These are phyloP conservation scores for Ennomos fuscantarius DNA, from an alignment of 2,888 invertebrate species.

Conservation along the genomic window DNA sequence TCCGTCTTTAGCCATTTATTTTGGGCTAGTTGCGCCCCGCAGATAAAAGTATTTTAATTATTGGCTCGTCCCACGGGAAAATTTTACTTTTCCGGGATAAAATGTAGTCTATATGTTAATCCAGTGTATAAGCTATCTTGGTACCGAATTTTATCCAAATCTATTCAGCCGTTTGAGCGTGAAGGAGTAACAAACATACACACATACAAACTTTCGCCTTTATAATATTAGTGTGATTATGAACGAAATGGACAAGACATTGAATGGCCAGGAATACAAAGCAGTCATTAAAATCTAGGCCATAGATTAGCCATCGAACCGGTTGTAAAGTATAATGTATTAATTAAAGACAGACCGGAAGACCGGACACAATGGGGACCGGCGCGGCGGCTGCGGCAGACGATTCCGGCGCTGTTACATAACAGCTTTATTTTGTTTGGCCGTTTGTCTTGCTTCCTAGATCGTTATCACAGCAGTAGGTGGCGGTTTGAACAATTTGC, in stretches of 20 bases:
- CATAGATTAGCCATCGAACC: constrained; percentile 19
- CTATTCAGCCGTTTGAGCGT: too few relatives aligned
- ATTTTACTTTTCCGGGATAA: too few relatives aligned
- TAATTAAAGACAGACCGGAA: constrained; percentile 52
- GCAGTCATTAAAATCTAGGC: constrained; percentile 31
- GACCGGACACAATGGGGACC: constrained; percentile 55
- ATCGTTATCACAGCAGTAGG: constrained; percentile 40
- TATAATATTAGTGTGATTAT: too few relatives aligned
- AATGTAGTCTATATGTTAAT: too few relatives aligned
- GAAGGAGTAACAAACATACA: not conserved
- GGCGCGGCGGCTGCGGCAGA: constrained; percentile 30
- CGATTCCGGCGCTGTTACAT: constrained; percentile 39
- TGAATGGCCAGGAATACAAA: constrained; percentile 17
- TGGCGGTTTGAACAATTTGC: not conserved
- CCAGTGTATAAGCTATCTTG: too few relatives aligned
- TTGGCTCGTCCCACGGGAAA: too few relatives aligned
- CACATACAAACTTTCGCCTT: not conserved
- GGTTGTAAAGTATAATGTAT: constrained; percentile 17
- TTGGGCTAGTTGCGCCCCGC: too few relatives aligned
- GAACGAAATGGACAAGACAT: too few relatives aligned
- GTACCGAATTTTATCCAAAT: too few relatives aligned
- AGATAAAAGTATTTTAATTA: too few relatives aligned
- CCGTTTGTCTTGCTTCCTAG: constrained; percentile 45
- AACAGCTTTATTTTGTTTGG: constrained; percentile 38
- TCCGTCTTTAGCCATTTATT: too few relatives aligned